Conservation (phyloP, 1,140 invertebrate genomes). For the Trissolcus basalis region DNA sequence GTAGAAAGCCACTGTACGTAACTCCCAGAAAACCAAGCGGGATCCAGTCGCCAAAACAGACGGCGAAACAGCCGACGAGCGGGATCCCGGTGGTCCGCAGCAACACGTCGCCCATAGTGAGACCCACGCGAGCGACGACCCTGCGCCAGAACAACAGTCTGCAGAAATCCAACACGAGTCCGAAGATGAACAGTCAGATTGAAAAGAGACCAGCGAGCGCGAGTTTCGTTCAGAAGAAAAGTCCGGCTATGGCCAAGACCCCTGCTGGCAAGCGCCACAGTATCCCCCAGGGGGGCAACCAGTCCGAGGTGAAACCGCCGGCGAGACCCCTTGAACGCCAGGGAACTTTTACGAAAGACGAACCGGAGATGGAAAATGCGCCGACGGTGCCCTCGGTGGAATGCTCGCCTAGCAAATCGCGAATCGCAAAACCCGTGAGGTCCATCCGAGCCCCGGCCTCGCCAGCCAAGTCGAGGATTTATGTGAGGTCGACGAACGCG, state of each 20-base stretch:
- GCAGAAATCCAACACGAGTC: conserved; percentile 59
- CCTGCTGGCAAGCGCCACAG: conserved; percentile 64
- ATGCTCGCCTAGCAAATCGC: conserved; percentile 66
- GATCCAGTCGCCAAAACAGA: conserved; percentile 70
- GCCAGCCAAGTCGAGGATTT: conserved; percentile 27
- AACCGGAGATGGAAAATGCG: conserved; percentile 75
- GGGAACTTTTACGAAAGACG: conserved; percentile 92
- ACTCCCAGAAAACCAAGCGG: conserved; percentile 66
- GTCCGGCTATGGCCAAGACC: conserved; percentile 65
- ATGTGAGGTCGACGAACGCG: conserved; percentile 1
- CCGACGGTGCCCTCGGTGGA: conserved; percentile 64
- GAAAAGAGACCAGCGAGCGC: conserved; percentile 43
- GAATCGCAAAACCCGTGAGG: conserved; percentile 66
- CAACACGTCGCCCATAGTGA: conserved; percentile 70
- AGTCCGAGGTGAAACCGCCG: conserved; percentile 36
- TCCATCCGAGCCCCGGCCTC: conserved; percentile 47
- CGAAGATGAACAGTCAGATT: conserved; percentile 46
- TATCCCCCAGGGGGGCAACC: conserved; percentile 60
- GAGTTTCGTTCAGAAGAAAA: conserved; percentile 59
- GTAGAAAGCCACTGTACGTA: conserved; percentile 83
- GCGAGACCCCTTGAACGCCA: conserved; percentile 82
- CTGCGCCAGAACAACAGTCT: conserved; percentile 68
- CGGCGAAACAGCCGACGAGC: conserved; percentile 31
- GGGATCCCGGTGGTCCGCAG: conserved; percentile 70
- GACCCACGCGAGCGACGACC: conserved; percentile 69